These are phyloP conservation scores for Sciurus vulgaris DNA, from an alignment of 2,797 vertebrate genomes.

Conservation along the genomic window DNA sequence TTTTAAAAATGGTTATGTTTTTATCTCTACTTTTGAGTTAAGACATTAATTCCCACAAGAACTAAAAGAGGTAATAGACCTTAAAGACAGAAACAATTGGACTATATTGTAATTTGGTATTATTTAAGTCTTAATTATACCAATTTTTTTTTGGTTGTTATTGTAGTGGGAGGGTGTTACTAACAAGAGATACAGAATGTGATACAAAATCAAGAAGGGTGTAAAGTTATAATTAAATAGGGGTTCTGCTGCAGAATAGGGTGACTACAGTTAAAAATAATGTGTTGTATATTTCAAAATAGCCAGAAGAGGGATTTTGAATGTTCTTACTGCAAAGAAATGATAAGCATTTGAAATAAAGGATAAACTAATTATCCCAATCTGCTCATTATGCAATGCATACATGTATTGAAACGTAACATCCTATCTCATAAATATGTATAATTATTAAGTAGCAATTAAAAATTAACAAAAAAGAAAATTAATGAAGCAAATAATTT, in stretches of 20 bases:
- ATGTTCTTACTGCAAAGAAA: neutral
- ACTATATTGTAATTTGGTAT: slow-evolving; percentile 11
- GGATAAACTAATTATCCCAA: too few relatives aligned
- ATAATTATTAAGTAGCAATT: neutral
- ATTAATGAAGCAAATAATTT: neutral
- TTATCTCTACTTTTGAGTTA: slow-evolving; percentile 48
- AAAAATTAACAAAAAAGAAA: slow-evolving; percentile 1
- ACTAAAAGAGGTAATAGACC: neutral
- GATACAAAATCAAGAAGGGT: neutral
- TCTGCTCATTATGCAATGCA: neutral
- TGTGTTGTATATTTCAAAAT: neutral
- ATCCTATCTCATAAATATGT: neutral
- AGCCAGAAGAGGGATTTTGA: neutral
- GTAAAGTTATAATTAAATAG: neutral
- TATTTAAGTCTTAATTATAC: slow-evolving; percentile 3
- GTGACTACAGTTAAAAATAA: neutral
- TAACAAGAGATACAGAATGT: slow-evolving; percentile 13
- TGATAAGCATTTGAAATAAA: neutral
- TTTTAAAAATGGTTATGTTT: slow-evolving; percentile 55
- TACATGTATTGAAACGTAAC: neutral
- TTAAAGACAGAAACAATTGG: slow-evolving; percentile 57
- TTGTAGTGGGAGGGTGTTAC: neutral
- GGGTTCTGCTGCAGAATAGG: neutral
- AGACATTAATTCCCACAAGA: slow-evolving; percentile 39
- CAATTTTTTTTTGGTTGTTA: neutral